Evolutionary conservation across 2,797 vertebrate genomes (phyloP).

Genomic region (Microcaecilia unicolor): DNA sequence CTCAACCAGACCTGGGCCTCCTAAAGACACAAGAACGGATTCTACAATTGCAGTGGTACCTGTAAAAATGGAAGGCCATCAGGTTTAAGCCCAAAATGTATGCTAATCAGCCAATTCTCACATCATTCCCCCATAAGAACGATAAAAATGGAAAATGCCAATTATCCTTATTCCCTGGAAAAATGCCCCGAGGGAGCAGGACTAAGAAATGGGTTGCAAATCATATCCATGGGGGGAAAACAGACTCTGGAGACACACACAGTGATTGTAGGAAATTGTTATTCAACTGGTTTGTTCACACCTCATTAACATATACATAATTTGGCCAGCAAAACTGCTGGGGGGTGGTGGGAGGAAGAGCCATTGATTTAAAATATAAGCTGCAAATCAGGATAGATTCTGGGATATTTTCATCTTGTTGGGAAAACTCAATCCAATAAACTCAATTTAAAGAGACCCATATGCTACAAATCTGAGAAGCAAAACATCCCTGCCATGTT

Average conservation of each 20-base stretch:
- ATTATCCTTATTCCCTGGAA: constrained; percentile 76
- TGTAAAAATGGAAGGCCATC: no score
- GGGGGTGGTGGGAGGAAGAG: constrained; percentile 45
- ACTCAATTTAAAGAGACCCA: no score
- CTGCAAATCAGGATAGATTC: constrained; percentile 47
- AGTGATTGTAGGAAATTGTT: constrained; percentile 66
- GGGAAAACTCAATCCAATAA: no score
- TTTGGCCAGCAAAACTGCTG: constrained; percentile 51
- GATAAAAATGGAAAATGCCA: constrained; percentile 66
- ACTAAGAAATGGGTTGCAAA: constrained; percentile 46
- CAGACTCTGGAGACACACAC: constrained; percentile 65
- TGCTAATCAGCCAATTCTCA: no score
- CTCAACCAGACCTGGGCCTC: no score
- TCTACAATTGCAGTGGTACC: no score
- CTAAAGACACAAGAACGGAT: no score
- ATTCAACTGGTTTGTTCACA: constrained; percentile 80
- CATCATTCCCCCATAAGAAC: no score
- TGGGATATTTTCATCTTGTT: no score
- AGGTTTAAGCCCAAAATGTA: no score
- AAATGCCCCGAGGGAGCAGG: constrained; percentile 44
- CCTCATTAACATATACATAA: constrained; percentile 82
- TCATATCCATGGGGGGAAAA: constrained; percentile 40
- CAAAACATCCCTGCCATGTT: no score
- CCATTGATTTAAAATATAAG: constrained; percentile 33
- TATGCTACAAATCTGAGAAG: no score